A percentile compares a stretch with the other conserved stretches of the same genome.
Evolutionary conservation across 2,113 vertebrate species (phyloP).

Genomic region (Lophochroa leadbeateri): DNA sequence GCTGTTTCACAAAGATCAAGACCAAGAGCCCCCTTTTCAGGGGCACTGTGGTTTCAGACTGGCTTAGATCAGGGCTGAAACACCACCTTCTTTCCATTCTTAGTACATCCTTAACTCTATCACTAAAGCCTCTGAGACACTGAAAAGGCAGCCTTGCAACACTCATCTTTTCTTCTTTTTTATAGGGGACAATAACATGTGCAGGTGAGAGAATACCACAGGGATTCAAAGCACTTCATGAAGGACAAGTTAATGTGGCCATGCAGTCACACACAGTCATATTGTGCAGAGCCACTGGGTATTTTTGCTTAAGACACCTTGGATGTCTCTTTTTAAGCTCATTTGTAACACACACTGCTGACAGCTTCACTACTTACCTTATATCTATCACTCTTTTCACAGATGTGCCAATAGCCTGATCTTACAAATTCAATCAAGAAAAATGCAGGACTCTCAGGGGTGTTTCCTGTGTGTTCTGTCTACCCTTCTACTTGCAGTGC

Average conservation of each 20-base stretch:
- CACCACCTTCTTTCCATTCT: neutral
- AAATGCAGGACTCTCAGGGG: neutral
- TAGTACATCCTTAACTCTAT: neutral
- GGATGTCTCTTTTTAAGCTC: neutral
- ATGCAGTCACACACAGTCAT: neutral
- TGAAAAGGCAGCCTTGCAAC: neutral
- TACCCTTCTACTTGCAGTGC: accelerated
- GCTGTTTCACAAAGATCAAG: neutral
- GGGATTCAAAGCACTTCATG: neutral
- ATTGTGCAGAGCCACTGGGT: neutral
- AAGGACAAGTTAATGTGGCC: neutral
- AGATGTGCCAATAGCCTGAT: neutral
- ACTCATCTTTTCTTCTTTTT: neutral
- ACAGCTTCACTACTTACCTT: neutral
- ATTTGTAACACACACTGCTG: neutral
- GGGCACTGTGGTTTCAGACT: neutral
- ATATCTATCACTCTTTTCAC: neutral
- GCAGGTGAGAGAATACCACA: neutral
- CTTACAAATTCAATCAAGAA: neutral
- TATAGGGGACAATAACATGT: neutral
- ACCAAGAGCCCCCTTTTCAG: neutral
- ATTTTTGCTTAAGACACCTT: neutral
- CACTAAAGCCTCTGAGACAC: neutral
- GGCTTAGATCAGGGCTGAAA: neutral
- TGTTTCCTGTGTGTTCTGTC: neutral